phyloP scores from a whole-genome alignment of 1,140 invertebrate genomes.

The Drosophila bocqueti region DNA sequence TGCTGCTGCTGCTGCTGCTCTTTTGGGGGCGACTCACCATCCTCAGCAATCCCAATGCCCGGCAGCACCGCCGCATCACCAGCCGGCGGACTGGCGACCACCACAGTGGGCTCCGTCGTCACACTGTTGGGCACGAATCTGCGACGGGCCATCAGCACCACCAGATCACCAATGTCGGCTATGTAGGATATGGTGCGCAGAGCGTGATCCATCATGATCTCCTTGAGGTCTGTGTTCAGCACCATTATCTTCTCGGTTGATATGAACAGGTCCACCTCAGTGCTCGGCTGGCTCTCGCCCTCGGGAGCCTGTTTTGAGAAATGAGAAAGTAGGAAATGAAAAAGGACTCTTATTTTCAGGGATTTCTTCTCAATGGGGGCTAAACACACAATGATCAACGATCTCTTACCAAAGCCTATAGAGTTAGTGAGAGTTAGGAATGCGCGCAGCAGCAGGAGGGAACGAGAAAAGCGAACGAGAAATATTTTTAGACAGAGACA shows the following conservation, averaged over 20 bases:
- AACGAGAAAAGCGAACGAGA: conserved; percentile 44
- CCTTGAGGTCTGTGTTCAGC: conserved; percentile 99
- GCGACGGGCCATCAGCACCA: conserved; percentile 98
- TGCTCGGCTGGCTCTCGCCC: conserved; percentile 99
- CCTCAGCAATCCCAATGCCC: neutral
- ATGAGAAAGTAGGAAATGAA: neutral
- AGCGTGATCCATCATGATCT: conserved; percentile 99
- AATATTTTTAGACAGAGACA: conserved; percentile 29
- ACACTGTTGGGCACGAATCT: conserved; percentile 91
- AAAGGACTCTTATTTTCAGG: too few relatives aligned
- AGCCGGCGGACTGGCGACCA: neutral
- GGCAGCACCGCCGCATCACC: neutral
- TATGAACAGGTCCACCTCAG: conserved; percentile 99
- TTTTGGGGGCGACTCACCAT: neutral
- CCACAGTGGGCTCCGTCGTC: neutral
- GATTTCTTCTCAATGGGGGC: neutral
- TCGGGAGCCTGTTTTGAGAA: conserved; percentile 93
- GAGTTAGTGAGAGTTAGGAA: conserved; percentile 2
- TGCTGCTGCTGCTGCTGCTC: conserved; percentile 12
- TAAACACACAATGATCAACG: conserved; percentile 2
- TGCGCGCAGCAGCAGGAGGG: conserved; percentile 64
- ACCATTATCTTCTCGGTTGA: conserved; percentile 99
- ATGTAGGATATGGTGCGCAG: conserved; percentile 99
- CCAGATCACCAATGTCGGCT: conserved; percentile 99
- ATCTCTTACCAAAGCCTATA: conserved; percentile 35